Base-by-base conservation (phyloP, 2,888 invertebrate species). In the Tyria jacobaeae region DNA sequence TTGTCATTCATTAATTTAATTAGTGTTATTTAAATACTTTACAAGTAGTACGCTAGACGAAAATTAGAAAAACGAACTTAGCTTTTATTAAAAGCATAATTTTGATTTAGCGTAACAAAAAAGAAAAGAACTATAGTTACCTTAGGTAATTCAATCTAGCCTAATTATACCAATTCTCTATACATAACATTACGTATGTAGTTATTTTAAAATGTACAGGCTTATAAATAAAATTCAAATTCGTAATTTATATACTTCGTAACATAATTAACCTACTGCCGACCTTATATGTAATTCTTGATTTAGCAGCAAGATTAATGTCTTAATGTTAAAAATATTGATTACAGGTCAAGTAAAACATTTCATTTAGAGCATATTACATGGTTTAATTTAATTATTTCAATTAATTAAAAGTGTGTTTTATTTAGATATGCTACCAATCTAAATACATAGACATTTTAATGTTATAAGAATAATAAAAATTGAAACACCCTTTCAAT, bases 1-100 rank as follows among this genome's bases (percentile, higher is more conserved):
- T 94, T 94, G 93, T 94, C 93, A 92, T 91, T 89, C 87, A 89
- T 90, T 89, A 87, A 35, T 87, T 89, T 88, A 87, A 86, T 89
- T 86, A 89, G 86, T 88, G 85, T 87, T 87, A 90, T 63, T 51
- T 75, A 59, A 76, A 89, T 87, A 90, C 84, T 87, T 90, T 89
- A 92, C 88, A 92, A 89, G 79, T 88, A 89, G 79, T 83, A 83
- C 82, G 81, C 89, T 90, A 90, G 81, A 84, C 79, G 82, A 84
- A 83, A 81, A 82, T 79, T 84, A 84, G 81, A 86, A 83, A 85
- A 87, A 85, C 79, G 83, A 86, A 84, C 78, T 82, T 81, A 86
- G 80, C 82, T 68, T 81, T 79, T 73, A 76, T 59, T 76, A 67
- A 78, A 74, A 80, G 80, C 79, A 55, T 68, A 70, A 71, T 72